These are phyloP conservation scores for Drosophila watanabei DNA, from an alignment of 1,140 invertebrate species.

Conservation along the genomic window DNA sequence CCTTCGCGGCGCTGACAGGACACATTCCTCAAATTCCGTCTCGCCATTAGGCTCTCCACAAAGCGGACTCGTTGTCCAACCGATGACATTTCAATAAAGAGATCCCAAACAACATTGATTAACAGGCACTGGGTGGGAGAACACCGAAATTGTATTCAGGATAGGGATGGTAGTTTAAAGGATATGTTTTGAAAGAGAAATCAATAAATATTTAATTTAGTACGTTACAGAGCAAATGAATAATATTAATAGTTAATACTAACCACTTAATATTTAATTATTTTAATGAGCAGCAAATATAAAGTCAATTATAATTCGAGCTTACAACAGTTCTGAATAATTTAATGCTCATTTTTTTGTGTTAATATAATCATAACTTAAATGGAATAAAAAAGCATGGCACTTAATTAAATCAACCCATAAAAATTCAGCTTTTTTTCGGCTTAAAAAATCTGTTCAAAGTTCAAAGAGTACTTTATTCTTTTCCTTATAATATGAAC, in stretches of 20 bases:
- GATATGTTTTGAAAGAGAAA: background rate
- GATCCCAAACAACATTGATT: constrained; percentile 54
- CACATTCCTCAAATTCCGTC: constrained; percentile 20
- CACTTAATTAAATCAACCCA: background rate
- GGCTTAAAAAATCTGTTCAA: too few relatives aligned
- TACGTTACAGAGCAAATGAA: background rate
- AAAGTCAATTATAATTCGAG: too few relatives aligned
- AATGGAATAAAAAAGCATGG: background rate
- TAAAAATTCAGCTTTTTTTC: background rate
- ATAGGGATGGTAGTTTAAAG: background rate
- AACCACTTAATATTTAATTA: background rate
- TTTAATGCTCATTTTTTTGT: too few relatives aligned
- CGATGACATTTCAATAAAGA: constrained; percentile 48
- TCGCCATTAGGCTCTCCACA: constrained; percentile 19
- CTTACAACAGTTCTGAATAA: background rate
- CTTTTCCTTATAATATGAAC: background rate
- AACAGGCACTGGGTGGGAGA: constrained; percentile 8
- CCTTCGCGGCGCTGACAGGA: constrained; percentile 40
- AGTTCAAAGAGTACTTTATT: too few relatives aligned
- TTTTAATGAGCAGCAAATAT: background rate
- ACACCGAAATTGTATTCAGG: background rate
- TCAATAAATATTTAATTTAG: background rate
- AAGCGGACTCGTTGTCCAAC: constrained; percentile 21
- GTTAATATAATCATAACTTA: too few relatives aligned
- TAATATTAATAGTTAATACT: too few relatives aligned